phyloP scores from a whole-genome alignment of 92 coral and sea anemone genomes.

The Bergia puertoricense region DNA sequence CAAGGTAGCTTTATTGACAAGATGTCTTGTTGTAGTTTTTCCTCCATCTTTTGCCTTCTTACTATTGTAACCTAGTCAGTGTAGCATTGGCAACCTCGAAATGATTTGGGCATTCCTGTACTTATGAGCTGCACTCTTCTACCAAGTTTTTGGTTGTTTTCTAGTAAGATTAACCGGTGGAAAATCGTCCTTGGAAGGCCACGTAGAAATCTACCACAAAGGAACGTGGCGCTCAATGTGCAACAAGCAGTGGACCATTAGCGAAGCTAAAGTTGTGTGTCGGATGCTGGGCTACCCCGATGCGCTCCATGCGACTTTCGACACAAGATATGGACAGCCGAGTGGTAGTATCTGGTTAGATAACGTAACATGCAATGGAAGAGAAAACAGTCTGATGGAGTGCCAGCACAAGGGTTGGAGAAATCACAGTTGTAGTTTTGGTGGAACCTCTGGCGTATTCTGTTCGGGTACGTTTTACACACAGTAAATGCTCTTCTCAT shows the following conservation, averaged over 20 bases:
- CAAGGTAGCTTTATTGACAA: too few species aligned
- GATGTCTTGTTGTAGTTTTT: too few species aligned
- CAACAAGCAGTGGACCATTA: constrained; percentile 1
- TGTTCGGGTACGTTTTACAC: not conserved
- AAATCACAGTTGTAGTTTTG: not conserved
- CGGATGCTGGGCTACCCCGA: not conserved
- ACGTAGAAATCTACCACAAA: not conserved
- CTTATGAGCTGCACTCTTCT: too few species aligned
- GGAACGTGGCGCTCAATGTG: not conserved
- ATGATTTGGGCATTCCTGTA: too few species aligned
- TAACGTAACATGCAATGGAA: not conserved
- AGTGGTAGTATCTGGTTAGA: not conserved
- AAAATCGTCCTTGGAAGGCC: not conserved
- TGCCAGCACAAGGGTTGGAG: not conserved
- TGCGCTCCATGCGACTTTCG: not conserved
- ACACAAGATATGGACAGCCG: not conserved
- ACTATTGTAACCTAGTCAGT: too few species aligned
- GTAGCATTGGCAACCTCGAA: too few species aligned
- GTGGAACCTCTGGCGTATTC: not conserved
- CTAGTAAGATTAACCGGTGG: constrained; percentile 3
- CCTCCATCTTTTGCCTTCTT: too few species aligned
- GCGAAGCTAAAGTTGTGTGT: not conserved
- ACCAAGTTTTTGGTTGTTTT: not conserved
- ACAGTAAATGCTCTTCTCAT: too few species aligned
- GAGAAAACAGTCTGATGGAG: not conserved